These are phyloP conservation scores for Hipparchia semele DNA, from an alignment of 2,888 invertebrate genomes.

Conservation along the genomic window DNA sequence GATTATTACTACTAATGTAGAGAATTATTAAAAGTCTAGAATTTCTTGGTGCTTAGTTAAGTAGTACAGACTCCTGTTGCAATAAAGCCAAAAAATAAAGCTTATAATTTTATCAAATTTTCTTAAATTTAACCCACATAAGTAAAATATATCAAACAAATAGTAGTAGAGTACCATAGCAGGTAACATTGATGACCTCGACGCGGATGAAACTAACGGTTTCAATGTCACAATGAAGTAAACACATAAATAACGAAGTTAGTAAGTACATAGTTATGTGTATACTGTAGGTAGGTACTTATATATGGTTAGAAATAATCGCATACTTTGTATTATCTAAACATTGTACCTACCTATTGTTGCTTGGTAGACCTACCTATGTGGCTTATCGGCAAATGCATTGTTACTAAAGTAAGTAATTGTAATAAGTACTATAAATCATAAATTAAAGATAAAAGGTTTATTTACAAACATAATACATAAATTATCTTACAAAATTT, in stretches of 20 bases:
- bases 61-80: too few species aligned
- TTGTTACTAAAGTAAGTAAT: not conserved
- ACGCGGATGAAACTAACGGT: constrained; percentile 37
- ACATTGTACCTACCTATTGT: not conserved
- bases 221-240: constrained; percentile 42
- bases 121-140: too few species aligned
- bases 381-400: constrained; percentile 34
- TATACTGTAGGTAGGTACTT: not conserved
- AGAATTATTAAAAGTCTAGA: too few species aligned
- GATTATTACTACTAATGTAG: too few species aligned
- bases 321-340: constrained; percentile 15
- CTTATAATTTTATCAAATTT: too few species aligned
- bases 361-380: constrained; percentile 10
- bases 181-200: constrained; percentile 35
- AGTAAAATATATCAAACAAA: not conserved
- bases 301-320: constrained; percentile 33
- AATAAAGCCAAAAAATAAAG: too few species aligned
- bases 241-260: constrained; percentile 29
- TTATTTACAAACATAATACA: too few species aligned
- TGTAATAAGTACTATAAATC: too few species aligned
- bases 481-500: too few species aligned
- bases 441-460: too few species aligned
- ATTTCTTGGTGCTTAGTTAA: too few species aligned
- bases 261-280: not conserved
- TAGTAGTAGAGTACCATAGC: constrained; percentile 4